Evolutionary conservation across 2,888 invertebrate species (phyloP), one percentile per base, ranked within the genome.

Genomic region (Neoscelio sp.): DNA sequence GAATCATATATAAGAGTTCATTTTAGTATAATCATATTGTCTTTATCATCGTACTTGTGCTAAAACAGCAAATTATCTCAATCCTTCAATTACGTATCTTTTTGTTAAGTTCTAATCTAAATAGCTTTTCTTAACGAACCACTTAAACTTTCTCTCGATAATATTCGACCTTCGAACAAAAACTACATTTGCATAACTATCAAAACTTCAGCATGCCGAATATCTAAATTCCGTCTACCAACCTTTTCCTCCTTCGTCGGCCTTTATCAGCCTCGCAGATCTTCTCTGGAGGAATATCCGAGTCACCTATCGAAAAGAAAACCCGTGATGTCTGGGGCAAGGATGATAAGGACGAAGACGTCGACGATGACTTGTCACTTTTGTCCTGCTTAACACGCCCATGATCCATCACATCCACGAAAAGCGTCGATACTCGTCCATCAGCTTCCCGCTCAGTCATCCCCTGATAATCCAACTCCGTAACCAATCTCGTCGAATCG

Each of bases 401-500:
- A 17, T 50, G 52, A 28, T 44, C 58, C n/a, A 20, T 13, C 26
- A 44, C 10, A 13, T 44, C 40, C 2, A 15, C 26, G 2, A 67
- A 23, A 44, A n/a, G 5, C 18, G 40, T 30, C 23, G 42, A 23
- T 15, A 42, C 8, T 6, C 68, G n/a, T n/a, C 48, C 15, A 15
- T 62, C 56, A 6, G 28, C 13, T n/a, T 70, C 42, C 2, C 20
- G 28, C 20, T 3, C 10, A 13, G 42, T 17, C 12, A 26, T 13
- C 12, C 30, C n/a, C 0, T 30, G 35, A 15, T 35, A 65, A 40
- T 78, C 68, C 23, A 50, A 64, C 3, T 70, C 65, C 0, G 65
- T 38, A 2, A 79, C 40, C 23, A 71, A 40, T 64, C 71, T 60
- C 3, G 71, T 2, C 0, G 80, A 81, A 26, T 83, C 83, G 13